Base-by-base conservation (phyloP, 2,113 vertebrate species). In the Brachyhypopomus gauderio region DNA sequence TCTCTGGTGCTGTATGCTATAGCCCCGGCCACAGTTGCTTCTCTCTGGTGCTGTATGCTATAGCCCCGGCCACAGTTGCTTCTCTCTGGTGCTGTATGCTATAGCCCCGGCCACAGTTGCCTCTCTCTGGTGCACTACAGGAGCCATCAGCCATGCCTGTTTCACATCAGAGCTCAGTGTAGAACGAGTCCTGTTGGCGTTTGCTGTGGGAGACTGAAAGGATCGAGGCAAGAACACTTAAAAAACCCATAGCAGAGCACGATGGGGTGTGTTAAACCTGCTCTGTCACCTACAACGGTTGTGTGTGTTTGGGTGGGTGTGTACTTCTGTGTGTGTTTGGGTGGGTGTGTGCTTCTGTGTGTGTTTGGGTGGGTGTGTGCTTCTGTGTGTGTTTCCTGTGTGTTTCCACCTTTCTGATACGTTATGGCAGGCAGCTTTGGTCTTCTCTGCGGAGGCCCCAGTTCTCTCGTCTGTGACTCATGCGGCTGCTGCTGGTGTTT, bases 381-480 rank as follows among this genome's bases (percentile, higher is more conserved):
- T 25, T 55, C 16, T n/a, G 11, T 74, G 72, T 11, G 17, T 34
- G 17, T 27, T 70, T 19, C 9, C 20, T 41, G 75, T 59, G 23
- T 58, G 59, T 83, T 38, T 76, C 76, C 22, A 11, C 45, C 12
- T 36, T 5, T 30, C 41, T 19, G 34, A 55, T 48, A 81, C 67
- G 45, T 14, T 52, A 30, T 1, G 5, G 41, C 9, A 2, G 52
- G 30, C 62, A 77, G 56, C 16, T 41, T 81, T 30, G 16, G 48
- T 30, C 34, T 69, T 58, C 17, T 74, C 27, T 27, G 41, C 5
- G 34, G 41, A 41, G 34, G 16, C 22, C 38, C 48, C 74, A 58
- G 64, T 64, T n/a, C 11, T 63, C 67, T 56, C 60, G 77, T 36
- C 67, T 45, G 56, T 79, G 72, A 77, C 64, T 77, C 59, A 56